These are phyloP conservation scores for Epinotia ramella DNA, from an alignment of 2,888 invertebrate species.

Conservation along the genomic window DNA sequence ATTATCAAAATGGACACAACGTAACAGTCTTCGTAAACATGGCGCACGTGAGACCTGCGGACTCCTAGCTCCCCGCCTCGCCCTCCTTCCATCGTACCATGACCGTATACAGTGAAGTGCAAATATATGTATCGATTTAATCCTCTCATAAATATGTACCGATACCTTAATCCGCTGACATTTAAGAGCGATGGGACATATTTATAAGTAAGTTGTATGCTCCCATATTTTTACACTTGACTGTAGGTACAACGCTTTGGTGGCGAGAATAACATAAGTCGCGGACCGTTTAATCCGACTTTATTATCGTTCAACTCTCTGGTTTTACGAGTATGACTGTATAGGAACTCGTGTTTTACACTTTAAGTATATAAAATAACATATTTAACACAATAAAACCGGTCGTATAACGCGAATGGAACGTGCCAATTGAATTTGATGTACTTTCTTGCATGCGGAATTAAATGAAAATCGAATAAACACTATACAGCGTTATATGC, in stretches of 20 bases:
- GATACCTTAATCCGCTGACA: too few species aligned
- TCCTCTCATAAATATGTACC: too few species aligned
- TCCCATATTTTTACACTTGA: too few species aligned
- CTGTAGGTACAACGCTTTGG: conserved; percentile 21
- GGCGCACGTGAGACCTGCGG: conserved; percentile 41
- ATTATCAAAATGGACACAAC: conserved; percentile 61
- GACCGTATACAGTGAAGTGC: neutral
- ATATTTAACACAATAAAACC: conserved; percentile 2
- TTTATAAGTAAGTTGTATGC: too few species aligned
- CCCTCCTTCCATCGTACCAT: neutral
- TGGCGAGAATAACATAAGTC: conserved; percentile 21
- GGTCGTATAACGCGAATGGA: conserved; percentile 7
- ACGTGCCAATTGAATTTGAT: neutral
- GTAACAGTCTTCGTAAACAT: conserved; percentile 46
- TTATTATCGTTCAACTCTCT: neutral
- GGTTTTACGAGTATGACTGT: conserved; percentile 4
- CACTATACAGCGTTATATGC: neutral
- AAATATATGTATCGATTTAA: too few species aligned
- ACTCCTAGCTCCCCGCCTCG: neutral
- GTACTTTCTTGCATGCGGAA: neutral
- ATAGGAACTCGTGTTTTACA: neutral
- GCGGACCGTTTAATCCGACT: conserved; percentile 14
- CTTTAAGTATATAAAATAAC: neutral
- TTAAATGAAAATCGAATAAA: neutral
- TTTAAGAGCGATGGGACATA: too few species aligned